Base-by-base conservation (phyloP, 2,797 vertebrate genomes). In the Antennarius maculatus region DNA sequence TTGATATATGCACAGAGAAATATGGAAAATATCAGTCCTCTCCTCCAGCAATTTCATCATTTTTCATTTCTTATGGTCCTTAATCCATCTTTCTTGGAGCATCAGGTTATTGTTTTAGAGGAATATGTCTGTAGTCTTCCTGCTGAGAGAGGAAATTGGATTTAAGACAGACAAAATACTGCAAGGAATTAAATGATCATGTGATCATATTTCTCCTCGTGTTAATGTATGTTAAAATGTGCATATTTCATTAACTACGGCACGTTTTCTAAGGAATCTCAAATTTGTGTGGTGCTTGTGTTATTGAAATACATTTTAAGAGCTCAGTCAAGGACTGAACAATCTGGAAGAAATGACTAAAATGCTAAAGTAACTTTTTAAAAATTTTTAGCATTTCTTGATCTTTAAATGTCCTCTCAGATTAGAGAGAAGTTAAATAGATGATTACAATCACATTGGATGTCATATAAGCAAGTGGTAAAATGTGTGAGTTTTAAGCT, bases 11-110 rank as follows among this genome's bases (percentile, higher is more conserved):
- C 74, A 71, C 86, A 86, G 90, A 91, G 85, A 94, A 92, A 90
- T 60, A 81, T 77, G 74, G 82, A 85, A 84, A 87, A 86, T 89
- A 86, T 88, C 85, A 85, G 66, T 42, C 75, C 64, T 67, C 81
- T 77, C 69, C 66, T 47, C 16, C 60, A 83, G 81, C 82, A 80
- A 83, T 90, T 85, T 81, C 61, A 85, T 84, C 91, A 89, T 90
- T 88, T 87, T 85, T 91, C 86, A 83, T 81, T 75, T 79, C 80
- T 81, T 71, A 77, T 87, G 77, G 71, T 70, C 80, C 67, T 80
- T 91, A 86, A 89, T 83, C 76, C 85, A 89, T 91, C 83, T 92
- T 88, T 92, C 89, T 91, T 90, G 85, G 76, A 80, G 74, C 82
- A 66, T 64, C 76, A 82, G 85, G 83, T 84, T 89, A 89, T 84